Conservation (phyloP, 2,113 vertebrate genomes). For the Thymallus thymallus region DNA sequence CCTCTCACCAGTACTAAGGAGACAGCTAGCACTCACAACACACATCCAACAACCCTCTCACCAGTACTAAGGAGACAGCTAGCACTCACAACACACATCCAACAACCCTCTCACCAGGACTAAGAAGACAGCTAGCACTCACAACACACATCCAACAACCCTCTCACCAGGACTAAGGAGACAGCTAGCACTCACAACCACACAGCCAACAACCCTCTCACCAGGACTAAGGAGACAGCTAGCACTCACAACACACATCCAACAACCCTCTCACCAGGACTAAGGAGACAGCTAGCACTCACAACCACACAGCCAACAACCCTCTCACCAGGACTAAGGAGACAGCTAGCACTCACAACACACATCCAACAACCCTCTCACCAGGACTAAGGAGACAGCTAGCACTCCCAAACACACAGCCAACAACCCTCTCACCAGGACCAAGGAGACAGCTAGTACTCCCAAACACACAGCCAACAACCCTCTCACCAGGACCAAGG, state of each 20-base stretch:
- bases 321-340: too few species aligned
- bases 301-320: too few species aligned
- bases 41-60: background rate
- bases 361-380: too few species aligned
- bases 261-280: too few species aligned
- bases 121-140: too few species aligned
- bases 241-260: background rate
- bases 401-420: too few species aligned
- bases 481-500: too few species aligned
- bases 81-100: background rate
- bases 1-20: background rate
- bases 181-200: background rate
- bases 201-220: background rate
- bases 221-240: background rate
- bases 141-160: background rate
- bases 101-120: background rate
- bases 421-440: too few species aligned
- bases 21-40: background rate
- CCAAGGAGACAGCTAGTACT: background rate
- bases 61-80: too few species aligned
- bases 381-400: too few species aligned
- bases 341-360: too few species aligned
- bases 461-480: background rate
- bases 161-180: too few species aligned
- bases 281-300: background rate